Evolutionary conservation across 2,113 vertebrate species (phyloP).

Genomic region (Callorhinus ursinus): DNA sequence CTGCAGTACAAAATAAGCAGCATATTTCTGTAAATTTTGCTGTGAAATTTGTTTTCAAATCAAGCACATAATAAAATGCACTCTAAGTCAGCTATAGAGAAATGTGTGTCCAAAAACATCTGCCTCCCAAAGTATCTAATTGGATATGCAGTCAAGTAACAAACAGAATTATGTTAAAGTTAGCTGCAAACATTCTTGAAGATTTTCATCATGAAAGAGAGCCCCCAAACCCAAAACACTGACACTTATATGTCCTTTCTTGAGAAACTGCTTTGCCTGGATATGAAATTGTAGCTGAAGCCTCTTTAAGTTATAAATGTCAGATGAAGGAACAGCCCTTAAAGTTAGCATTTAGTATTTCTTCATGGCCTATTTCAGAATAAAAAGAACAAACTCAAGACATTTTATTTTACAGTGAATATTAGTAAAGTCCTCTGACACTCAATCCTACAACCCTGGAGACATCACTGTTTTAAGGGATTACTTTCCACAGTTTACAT

Average conservation of each 20-base stretch:
- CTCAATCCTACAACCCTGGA: background rate
- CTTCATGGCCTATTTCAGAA: background rate
- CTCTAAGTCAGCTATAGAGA: conserved; percentile 46
- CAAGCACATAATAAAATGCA: conserved; percentile 68
- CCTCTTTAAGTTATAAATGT: conserved; percentile 17
- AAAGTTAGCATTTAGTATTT: background rate
- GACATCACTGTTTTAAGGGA: background rate
- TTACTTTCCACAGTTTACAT: background rate
- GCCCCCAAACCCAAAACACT: background rate
- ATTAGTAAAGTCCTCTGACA: background rate
- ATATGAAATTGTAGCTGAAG: background rate
- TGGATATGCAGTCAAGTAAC: conserved; percentile 43
- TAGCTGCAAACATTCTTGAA: background rate
- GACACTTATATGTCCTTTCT: background rate
- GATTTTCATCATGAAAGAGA: background rate
- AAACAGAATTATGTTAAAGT: conserved; percentile 40
- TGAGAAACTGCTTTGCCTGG: background rate
- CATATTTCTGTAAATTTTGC: conserved; percentile 52
- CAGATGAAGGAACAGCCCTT: background rate
- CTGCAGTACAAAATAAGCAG: conserved; percentile 52
- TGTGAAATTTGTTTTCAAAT: conserved; percentile 69
- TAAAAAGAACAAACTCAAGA: background rate
- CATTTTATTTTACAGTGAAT: background rate
- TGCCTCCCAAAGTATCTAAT: conserved; percentile 19
- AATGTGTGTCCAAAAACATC: conserved; percentile 59